Conservation (phyloP, 2,113 vertebrate genomes). For the Sitta europaea region DNA sequence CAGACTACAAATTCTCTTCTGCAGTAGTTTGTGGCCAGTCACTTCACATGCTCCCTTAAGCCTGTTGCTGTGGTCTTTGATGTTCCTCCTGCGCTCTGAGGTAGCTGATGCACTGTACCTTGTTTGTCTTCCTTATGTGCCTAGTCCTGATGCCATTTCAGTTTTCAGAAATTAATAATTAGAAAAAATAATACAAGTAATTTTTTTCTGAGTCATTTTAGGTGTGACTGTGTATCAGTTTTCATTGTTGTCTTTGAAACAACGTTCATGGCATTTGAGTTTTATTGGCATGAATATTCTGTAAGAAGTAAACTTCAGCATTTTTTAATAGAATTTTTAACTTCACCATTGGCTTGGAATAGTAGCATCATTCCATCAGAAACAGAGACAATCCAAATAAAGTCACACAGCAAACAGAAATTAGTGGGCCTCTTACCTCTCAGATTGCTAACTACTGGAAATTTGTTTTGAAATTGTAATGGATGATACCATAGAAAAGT, state of each 20-base stretch:
- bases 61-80: slow-evolving; percentile 5
- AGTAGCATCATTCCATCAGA: background rate
- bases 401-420: background rate
- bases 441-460: background rate
- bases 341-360: background rate
- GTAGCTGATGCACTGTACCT: background rate
- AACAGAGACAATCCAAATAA: background rate
- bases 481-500: background rate
- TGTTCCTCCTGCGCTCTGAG: background rate
- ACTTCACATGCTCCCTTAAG: background rate
- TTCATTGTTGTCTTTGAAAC: background rate
- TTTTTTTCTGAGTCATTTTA: background rate
- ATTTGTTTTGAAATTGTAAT: background rate
- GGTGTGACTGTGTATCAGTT: background rate
- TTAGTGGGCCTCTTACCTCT: background rate
- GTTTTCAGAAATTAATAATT: background rate
- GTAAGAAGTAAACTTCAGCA: background rate
- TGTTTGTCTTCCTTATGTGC: background rate
- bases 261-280: background rate
- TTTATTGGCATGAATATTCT: background rate
- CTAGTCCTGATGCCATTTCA: background rate
- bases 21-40: background rate
- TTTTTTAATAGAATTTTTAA: background rate
- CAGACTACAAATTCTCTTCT: background rate
- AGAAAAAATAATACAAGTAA: background rate